Evolutionary conservation across 2,797 vertebrate species (phyloP).

Genomic region (Eulemur coronatus): DNA sequence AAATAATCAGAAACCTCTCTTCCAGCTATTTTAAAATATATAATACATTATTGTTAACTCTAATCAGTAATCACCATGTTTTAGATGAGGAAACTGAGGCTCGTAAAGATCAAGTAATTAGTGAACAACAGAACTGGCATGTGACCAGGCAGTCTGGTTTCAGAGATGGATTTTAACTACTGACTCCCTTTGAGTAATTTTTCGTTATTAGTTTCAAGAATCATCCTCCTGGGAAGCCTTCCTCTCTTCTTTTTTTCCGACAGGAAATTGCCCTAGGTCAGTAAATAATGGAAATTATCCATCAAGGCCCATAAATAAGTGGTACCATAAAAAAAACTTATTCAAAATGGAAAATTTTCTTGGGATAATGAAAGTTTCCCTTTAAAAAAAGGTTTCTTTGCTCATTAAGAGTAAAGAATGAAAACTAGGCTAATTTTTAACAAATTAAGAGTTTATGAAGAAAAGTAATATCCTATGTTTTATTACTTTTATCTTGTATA

Average conservation of each 20-base stretch:
- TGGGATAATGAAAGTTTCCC: not conserved
- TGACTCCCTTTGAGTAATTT: not conserved
- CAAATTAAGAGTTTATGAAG: conserved; percentile 26
- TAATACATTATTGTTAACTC: not conserved
- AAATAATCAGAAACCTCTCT: not conserved
- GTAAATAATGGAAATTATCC: not conserved
- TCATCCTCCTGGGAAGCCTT: not conserved
- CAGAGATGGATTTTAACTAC: not conserved
- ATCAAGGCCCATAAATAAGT: not conserved
- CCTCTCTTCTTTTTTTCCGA: not conserved
- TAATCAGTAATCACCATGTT: not conserved
- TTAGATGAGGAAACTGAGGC: not conserved
- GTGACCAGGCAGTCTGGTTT: not conserved
- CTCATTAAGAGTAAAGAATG: not conserved
- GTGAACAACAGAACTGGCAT: not conserved
- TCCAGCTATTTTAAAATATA: not conserved
- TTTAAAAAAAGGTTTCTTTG: not conserved
- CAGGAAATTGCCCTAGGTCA: not conserved
- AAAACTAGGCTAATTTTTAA: conserved; percentile 25
- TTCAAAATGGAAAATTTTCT: not conserved
- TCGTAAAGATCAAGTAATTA: not conserved
- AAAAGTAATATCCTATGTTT: conserved; percentile 11
- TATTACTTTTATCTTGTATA: conserved; percentile 22
- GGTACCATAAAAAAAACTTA: not conserved
- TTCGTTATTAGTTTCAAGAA: not conserved